A percentile compares a stretch with the other conserved stretches of the same genome.
These are phyloP conservation scores for Alectoris magna DNA, from an alignment of 2,797 vertebrate genomes.

Conservation along the genomic window DNA sequence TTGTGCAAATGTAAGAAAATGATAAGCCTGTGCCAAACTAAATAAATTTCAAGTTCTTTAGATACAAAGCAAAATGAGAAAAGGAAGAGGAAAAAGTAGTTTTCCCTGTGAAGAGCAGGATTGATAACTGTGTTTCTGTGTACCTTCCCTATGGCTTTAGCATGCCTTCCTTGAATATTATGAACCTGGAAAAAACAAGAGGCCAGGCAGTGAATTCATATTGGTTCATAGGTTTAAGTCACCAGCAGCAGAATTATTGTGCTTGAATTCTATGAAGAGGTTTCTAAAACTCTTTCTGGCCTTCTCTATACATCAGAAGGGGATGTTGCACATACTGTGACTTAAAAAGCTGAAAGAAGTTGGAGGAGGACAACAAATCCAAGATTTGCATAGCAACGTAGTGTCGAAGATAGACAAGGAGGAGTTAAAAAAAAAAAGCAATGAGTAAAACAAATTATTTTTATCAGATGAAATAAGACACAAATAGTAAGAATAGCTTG, in stretches of 20 bases:
- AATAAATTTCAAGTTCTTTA: not conserved
- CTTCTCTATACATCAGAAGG: not conserved
- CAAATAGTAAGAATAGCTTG: not conserved
- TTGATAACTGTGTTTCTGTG: not conserved
- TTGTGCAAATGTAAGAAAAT: not conserved
- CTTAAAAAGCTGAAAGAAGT: not conserved
- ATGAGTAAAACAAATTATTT: not conserved
- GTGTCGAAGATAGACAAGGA: not conserved
- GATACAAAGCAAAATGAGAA: not conserved
- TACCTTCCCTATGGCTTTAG: not conserved
- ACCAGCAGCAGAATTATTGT: not conserved
- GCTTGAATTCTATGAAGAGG: not conserved
- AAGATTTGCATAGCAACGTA: not conserved
- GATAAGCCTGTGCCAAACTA: not conserved
- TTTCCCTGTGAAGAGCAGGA: not conserved
- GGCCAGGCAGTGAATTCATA: not conserved
- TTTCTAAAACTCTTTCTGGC: not conserved
- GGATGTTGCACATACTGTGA: not conserved
- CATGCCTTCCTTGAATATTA: not conserved
- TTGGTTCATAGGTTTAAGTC: not conserved
- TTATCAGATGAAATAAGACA: not conserved
- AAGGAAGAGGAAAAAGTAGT: not conserved
- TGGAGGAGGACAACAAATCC: not conserved
- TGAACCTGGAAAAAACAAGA: not conserved
- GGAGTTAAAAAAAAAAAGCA: not conserved